Base-by-base conservation (phyloP, 2,888 invertebrate genomes). In the Idaea biselata region DNA sequence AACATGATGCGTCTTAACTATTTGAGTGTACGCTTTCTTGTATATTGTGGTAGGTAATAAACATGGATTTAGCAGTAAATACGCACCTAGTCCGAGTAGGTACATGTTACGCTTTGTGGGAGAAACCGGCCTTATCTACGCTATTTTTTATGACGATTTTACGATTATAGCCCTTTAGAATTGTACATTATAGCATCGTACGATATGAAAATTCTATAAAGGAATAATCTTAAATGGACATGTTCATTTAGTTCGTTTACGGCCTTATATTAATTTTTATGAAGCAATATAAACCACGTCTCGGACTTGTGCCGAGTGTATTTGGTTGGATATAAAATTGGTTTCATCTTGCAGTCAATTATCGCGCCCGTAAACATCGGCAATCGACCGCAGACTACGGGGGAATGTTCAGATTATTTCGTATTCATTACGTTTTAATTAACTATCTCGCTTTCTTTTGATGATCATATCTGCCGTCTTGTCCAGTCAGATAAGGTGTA, bases 161-260 rank as follows among this genome's bases (percentile, higher is more conserved):
- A 91, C 87, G 89, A 88, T 89, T 89, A 91, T 91, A 83, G 86
- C 89, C 84, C 80, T 81, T 85, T 82, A 82, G 88, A 89, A 90
- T 89, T 83, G 89, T 86, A 44, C 11, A 25, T 88, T 87, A 88
- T 89, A 86, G 88, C 88, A 83, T 82, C 80, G 82, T 83, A 83
- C 82, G 89, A 89, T 90, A 89, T 91, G 87, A 89, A 90, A 88
- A 84, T 89, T 87, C 86, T 90, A 84, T 88, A 87, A 83, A 84
- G 82, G 83, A 83, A 88, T 86, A 83, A 84, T 84, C 88, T 88
- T 81, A 86, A 89, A 90, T 87, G 84, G 83, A 88, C 84, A 84
- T 88, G 87, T 89, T 89, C 85, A 86, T 89, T 87, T 85, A 81
- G 79, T 82, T 79, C 79, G 76, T 80, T 86, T 81, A 84, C 77